Percentiles rank a stretch among this genome's conserved stretches.
Evolutionary conservation across 2,888 invertebrate genomes (phyloP).

Genomic region (Pediacus dermestoides): DNA sequence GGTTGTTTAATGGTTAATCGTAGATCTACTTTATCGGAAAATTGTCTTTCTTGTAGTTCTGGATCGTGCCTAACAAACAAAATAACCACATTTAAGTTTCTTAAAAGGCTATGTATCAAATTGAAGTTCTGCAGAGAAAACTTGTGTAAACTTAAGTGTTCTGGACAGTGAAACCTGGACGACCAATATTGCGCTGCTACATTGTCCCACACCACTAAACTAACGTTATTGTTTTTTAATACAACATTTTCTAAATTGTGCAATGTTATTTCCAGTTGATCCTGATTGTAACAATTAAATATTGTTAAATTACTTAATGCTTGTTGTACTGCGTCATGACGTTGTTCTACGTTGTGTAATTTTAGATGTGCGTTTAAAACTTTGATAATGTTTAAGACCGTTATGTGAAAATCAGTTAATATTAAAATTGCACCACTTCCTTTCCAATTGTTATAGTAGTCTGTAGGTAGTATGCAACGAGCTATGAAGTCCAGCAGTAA

Average conservation of each 20-base stretch:
- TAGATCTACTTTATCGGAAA: conserved; percentile 24
- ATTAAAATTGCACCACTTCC: conserved; percentile 33
- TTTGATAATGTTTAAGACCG: conserved; percentile 34
- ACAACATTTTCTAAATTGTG: conserved; percentile 33
- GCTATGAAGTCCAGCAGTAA: conserved; percentile 35
- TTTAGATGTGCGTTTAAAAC: conserved; percentile 31
- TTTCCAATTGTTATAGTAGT: conserved; percentile 30
- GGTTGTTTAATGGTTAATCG: conserved; percentile 24
- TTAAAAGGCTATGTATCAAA: conserved; percentile 27
- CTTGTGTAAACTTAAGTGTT: conserved; percentile 30
- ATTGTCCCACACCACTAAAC: conserved; percentile 34
- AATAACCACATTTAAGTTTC: conserved; percentile 30
- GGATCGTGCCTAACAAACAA: conserved; percentile 30
- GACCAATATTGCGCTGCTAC: conserved; percentile 36
- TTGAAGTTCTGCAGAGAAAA: conserved; percentile 28
- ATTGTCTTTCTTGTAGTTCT: conserved; percentile 18
- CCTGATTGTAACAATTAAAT: conserved; percentile 32
- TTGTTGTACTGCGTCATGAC: conserved; percentile 28
- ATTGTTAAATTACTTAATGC: conserved; percentile 32
- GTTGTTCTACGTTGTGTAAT: conserved; percentile 18
- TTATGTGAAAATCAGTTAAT: conserved; percentile 34
- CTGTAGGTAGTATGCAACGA: conserved; percentile 32
- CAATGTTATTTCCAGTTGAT: conserved; percentile 33
- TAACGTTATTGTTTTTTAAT: conserved; percentile 27
- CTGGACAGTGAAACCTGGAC: conserved; percentile 19